phyloP scores from a whole-genome alignment of 2,113 vertebrate species.

The Eurystomus gularis region DNA sequence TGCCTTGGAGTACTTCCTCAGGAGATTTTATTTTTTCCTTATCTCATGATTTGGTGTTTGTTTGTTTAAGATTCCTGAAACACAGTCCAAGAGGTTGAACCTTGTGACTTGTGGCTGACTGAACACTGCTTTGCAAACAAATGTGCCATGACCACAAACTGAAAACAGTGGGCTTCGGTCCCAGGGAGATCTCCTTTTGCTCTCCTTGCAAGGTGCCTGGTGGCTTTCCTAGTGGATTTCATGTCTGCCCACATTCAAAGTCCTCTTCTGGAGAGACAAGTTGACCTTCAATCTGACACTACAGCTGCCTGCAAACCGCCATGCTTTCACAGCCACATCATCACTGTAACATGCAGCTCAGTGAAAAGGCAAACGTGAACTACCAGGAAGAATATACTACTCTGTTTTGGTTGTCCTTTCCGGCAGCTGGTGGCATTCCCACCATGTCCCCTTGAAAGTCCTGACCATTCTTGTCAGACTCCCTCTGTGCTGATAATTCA shows the following conservation, averaged over 20 bases:
- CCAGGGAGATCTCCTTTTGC: background rate
- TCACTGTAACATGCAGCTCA: fast-evolving
- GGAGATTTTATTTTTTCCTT: background rate
- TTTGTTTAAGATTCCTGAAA: slow-evolving; percentile 31
- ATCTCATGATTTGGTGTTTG: slow-evolving; percentile 27
- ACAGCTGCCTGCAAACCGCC: background rate
- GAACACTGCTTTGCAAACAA: slow-evolving; percentile 35
- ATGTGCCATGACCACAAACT: slow-evolving; percentile 15
- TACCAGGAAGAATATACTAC: background rate
- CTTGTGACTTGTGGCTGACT: slow-evolving; percentile 35
- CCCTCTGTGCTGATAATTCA: background rate
- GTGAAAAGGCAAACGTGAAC: background rate
- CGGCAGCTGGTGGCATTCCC: background rate
- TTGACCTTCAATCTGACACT: background rate
- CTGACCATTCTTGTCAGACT: background rate
- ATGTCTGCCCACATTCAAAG: background rate
- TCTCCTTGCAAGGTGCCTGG: background rate
- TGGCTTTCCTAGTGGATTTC: background rate
- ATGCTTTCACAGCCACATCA: background rate
- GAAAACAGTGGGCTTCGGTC: slow-evolving; percentile 25
- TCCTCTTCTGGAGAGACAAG: background rate
- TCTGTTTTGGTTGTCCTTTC: background rate
- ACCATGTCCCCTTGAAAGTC: background rate
- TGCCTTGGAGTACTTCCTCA: background rate
- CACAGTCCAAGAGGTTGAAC: slow-evolving; percentile 7